Percentiles rank a stretch among this genome's conserved stretches.
Conservation (phyloP, 2,113 vertebrate genomes). For the Channa argus region DNA sequence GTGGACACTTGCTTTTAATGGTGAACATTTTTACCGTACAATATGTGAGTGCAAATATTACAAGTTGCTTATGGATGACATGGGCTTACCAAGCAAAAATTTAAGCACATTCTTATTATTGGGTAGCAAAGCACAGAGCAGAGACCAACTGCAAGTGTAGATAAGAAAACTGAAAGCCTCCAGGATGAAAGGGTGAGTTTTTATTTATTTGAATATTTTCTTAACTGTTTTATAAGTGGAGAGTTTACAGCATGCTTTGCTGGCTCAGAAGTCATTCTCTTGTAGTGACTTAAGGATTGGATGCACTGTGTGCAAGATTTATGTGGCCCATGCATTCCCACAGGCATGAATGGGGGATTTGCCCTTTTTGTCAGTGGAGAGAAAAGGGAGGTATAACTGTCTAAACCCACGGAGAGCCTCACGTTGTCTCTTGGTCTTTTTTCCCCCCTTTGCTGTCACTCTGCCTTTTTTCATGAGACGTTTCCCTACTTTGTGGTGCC, state of each 20-base stretch:
- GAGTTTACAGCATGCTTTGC: constrained; percentile 5
- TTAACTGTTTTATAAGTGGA: constrained; percentile 16
- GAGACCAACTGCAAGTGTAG: constrained; percentile 1
- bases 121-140: not conserved
- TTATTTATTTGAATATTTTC: not conserved
- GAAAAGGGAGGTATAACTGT: constrained; percentile 12
- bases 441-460: not conserved
- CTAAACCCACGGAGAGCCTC: constrained; percentile 13
- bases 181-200: not conserved
- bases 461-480: constrained; percentile 4
- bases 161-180: constrained; percentile 23
- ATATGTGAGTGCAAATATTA: not conserved
- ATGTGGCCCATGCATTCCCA: constrained; percentile 27
- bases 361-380: constrained; percentile 3
- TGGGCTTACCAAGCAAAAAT: not conserved
- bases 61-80: not conserved
- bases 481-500: constrained; percentile 11
- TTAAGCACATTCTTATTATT: not conserved
- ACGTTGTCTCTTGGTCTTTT: not conserved
- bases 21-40: not conserved
- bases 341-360: constrained; percentile 18
- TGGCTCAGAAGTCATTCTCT: constrained; percentile 8
- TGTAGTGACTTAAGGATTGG: constrained; percentile 1
- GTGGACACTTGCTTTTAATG: not conserved
- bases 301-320: constrained; percentile 10